A percentile compares a stretch with the other conserved stretches of the same genome.
Conservation (phyloP, 2,113 vertebrate species). For the Columba janthina region DNA sequence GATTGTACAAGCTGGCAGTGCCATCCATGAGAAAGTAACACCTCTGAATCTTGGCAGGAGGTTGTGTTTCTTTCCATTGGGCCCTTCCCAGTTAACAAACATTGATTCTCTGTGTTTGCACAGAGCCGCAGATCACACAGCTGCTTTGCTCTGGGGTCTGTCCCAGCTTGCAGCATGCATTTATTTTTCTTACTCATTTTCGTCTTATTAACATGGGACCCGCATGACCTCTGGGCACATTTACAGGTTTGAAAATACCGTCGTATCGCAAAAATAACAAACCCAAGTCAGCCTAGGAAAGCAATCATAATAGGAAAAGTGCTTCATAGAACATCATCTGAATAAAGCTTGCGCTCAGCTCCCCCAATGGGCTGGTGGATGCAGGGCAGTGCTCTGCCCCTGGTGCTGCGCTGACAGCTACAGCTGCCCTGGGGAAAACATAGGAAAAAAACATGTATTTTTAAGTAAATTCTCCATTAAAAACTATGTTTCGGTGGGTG, state of each 20-base stretch:
- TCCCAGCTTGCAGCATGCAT: not conserved
- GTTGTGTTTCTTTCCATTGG: constrained; percentile 31
- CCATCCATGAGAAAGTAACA: constrained; percentile 30
- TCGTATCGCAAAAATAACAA: not conserved
- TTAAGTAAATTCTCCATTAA: not conserved
- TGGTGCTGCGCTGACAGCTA: not conserved
- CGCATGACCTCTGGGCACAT: not conserved
- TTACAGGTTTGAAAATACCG: not conserved
- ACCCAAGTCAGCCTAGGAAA: not conserved
- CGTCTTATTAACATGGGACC: not conserved
- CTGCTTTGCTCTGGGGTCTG: not conserved
- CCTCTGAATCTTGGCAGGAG: constrained; percentile 13
- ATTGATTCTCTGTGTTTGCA: constrained; percentile 26
- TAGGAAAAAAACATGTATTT: not conserved
- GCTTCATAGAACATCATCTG: not conserved
- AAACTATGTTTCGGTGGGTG: not conserved
- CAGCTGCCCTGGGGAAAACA: not conserved
- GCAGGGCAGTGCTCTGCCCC: not conserved
- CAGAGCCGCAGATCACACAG: not conserved
- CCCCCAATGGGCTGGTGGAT: not conserved
- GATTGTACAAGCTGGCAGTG: not conserved
- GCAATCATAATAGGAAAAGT: not conserved
- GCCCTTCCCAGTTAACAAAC: constrained; percentile 45
- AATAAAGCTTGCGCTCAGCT: not conserved
- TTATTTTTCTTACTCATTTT: not conserved